Evolutionary conservation across 2,888 invertebrate species (phyloP).

Genomic region (Mythimna impura): DNA sequence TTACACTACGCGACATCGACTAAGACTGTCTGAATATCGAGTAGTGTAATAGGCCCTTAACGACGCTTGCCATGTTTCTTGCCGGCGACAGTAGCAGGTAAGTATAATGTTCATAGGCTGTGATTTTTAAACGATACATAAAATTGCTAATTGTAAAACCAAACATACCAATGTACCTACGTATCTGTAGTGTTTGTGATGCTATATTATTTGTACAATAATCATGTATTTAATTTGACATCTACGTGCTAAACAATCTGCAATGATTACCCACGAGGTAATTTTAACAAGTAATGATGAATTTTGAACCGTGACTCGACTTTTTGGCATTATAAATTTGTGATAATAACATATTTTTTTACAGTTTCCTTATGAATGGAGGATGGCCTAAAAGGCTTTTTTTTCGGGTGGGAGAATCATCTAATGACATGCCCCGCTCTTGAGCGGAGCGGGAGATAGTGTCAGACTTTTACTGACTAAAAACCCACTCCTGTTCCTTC

Average conservation of each 20-base stretch:
- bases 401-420: too few species aligned
- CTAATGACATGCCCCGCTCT: too few species aligned
- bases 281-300: not conserved
- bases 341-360: not conserved
- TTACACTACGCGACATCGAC: too few species aligned
- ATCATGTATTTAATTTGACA: slow-evolving; percentile 26
- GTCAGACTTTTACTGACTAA: too few species aligned
- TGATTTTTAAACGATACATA: not conserved
- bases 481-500: too few species aligned
- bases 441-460: too few species aligned
- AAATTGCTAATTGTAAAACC: not conserved
- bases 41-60: too few species aligned
- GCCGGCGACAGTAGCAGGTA: too few species aligned
- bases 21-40: too few species aligned
- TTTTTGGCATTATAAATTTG: not conserved
- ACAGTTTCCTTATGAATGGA: not conserved
- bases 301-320: slow-evolving; percentile 8
- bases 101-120: too few species aligned
- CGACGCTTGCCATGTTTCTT: too few species aligned
- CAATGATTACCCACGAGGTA: not conserved
- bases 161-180: slow-evolving; percentile 8
- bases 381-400: not conserved
- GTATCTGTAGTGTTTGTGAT: slow-evolving; percentile 3
- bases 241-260: not conserved
- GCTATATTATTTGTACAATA: slow-evolving; percentile 6